These are phyloP conservation scores for Musca domestica DNA, from an alignment of 1,140 invertebrate species.

Conservation along the genomic window DNA sequence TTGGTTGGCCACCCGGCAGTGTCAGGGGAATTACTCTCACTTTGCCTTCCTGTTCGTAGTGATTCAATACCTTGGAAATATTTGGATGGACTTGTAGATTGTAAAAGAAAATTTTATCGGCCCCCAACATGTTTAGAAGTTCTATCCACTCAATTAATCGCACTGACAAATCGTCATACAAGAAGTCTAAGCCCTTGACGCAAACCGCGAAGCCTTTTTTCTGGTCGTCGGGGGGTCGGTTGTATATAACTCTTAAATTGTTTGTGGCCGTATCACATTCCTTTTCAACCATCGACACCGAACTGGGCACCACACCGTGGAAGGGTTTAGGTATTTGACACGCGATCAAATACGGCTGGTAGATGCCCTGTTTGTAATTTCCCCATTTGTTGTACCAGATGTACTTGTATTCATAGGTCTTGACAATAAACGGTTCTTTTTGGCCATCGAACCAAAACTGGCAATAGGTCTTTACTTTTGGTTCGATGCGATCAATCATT, in stretches of 20 bases:
- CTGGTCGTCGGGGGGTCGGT: slow-evolving; percentile 63
- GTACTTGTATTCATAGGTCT: slow-evolving; percentile 86
- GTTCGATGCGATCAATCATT: slow-evolving; percentile 87
- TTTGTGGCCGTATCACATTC: slow-evolving; percentile 82
- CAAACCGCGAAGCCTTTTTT: slow-evolving; percentile 89
- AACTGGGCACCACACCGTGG: slow-evolving; percentile 72
- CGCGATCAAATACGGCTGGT: slow-evolving; percentile 87
- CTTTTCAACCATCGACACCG: slow-evolving; percentile 82
- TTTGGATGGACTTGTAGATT: slow-evolving; percentile 88
- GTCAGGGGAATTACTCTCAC: slow-evolving; percentile 84
- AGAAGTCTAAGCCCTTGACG: slow-evolving; percentile 89
- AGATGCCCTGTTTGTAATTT: slow-evolving; percentile 88
- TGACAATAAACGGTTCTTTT: slow-evolving; percentile 75
- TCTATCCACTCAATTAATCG: slow-evolving; percentile 94
- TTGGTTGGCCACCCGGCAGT: slow-evolving; percentile 87
- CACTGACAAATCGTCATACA: slow-evolving; percentile 87
- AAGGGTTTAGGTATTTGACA: slow-evolving; percentile 79
- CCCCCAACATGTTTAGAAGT: slow-evolving; percentile 79
- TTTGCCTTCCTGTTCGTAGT: slow-evolving; percentile 74
- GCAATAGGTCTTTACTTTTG: slow-evolving; percentile 77
- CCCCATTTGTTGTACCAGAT: slow-evolving; percentile 94
- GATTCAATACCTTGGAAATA: slow-evolving; percentile 80
- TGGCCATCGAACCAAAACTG: slow-evolving; percentile 88
- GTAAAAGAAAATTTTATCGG: slow-evolving; percentile 91
- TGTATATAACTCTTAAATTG: slow-evolving; percentile 82